phyloP scores from a whole-genome alignment of 2,113 vertebrate genomes.

The Phylloscopus whistleri region DNA sequence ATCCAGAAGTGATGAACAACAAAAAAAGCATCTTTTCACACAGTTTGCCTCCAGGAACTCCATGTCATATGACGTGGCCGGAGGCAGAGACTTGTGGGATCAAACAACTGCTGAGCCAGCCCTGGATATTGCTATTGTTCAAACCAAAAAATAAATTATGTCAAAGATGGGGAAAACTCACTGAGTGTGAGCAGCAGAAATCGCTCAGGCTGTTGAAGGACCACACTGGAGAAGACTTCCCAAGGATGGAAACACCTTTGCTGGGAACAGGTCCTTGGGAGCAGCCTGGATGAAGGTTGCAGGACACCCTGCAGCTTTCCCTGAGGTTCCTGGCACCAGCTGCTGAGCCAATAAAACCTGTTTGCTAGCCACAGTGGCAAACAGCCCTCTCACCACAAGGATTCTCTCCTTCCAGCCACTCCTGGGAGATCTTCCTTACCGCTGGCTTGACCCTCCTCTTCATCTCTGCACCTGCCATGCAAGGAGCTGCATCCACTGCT shows the following conservation, averaged over 20 bases:
- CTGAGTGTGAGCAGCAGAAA: background rate
- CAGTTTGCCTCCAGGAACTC: background rate
- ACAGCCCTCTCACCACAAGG: background rate
- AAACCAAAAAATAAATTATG: background rate
- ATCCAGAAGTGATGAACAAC: background rate
- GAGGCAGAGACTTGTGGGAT: background rate
- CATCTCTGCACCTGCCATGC: background rate
- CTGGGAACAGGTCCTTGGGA: background rate
- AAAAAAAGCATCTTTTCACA: slow-evolving; percentile 1
- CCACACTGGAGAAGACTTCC: background rate
- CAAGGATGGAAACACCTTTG: background rate
- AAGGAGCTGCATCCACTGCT: background rate
- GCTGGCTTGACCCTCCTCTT: background rate
- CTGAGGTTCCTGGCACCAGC: background rate
- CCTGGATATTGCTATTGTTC: background rate
- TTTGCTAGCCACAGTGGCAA: background rate
- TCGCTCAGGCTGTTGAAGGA: background rate
- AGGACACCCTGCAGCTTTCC: background rate
- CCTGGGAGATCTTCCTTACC: background rate
- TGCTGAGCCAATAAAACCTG: background rate
- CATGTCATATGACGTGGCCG: background rate
- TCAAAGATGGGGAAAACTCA: background rate
- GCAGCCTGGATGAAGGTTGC: background rate
- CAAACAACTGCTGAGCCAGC: background rate
- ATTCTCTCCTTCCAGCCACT: background rate